Evolutionary conservation across 2,888 invertebrate genomes (phyloP), one percentile per base, ranked within the genome.

Genomic region (Gibbula magus): DNA sequence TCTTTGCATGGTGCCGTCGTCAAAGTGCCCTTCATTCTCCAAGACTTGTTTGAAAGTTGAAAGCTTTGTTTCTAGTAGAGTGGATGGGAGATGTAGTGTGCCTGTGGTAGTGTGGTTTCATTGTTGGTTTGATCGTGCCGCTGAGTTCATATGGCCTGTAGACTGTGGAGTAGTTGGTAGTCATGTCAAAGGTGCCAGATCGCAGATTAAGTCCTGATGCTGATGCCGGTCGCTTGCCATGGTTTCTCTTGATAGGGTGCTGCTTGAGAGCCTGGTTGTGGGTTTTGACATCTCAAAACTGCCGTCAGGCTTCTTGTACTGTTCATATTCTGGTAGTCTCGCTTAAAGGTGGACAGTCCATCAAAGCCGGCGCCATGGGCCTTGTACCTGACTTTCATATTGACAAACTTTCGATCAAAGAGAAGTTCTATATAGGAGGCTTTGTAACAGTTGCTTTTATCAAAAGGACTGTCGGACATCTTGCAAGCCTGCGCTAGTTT

Each of bases 1-100:
- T 56, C 90, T 85, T 86, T 92, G 93, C 88, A 92, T 91, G 2
- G 92, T 92, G 54, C 82, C 84, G 70, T 88, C 92, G 54, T 92
- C 92, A 81, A 92, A 91, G 54, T 90, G 91, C 22, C 88, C 90
- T 32, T 85, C 83, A 74, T 87, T 85, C 76, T 82, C 78, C 74
- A 87, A 25, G 89, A 88, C 4, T 80, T 53, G 20, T 84, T 82
- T 39, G 85, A 86, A 18, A 91, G 91, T 78, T 88, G 88, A 83
- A 85, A 89, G 81, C 88, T 88, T 35, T 75, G 52, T 1, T 84
- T 79, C 2, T 83, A 87, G 20, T 82, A 82, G 10, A 85, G 73
- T 18, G 83, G 84, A 35, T 92, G 89, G 20, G 86, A 86, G 75
- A 89, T 83, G 83, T 87, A 92, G 81, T 92, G 91, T 54, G 88